These are phyloP conservation scores for Ceratina australensis DNA, from an alignment of 1,140 invertebrate genomes.

Conservation along the genomic window DNA sequence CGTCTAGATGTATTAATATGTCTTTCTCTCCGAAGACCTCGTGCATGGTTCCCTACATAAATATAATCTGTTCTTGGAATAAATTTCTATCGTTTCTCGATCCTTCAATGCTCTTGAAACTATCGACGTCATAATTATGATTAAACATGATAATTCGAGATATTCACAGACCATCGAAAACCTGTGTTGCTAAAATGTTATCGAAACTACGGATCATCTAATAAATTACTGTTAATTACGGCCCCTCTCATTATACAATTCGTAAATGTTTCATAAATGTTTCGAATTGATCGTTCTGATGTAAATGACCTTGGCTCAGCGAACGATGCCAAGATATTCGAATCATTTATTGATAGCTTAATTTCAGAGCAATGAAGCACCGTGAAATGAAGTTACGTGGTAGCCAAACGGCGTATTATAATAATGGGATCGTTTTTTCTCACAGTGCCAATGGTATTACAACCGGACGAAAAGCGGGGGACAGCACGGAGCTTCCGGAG, in stretches of 20 bases:
- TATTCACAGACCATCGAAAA: neutral
- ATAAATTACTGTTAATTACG: too few relatives aligned
- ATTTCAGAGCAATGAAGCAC: slow-evolving; percentile 34
- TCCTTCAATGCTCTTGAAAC: slow-evolving; percentile 32
- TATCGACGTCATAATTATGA: neutral
- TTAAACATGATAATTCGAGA: neutral
- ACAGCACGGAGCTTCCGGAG: slow-evolving; percentile 32
- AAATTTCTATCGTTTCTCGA: neutral
- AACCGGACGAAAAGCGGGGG: slow-evolving; percentile 37
- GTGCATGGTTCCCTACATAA: neutral
- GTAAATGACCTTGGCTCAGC: neutral
- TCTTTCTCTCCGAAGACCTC: slow-evolving; percentile 18
- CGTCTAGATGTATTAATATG: neutral
- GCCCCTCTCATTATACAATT: too few relatives aligned
- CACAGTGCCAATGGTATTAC: slow-evolving; percentile 26
- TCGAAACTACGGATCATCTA: neutral
- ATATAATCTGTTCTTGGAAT: neutral
- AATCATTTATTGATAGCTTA: neutral
- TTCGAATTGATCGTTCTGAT: neutral
- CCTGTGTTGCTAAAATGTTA: slow-evolving; percentile 8
- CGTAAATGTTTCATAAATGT: too few relatives aligned
- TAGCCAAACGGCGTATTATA: slow-evolving; percentile 14
- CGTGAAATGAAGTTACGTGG: slow-evolving; percentile 12
- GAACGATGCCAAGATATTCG: too few relatives aligned
- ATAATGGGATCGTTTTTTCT: slow-evolving; percentile 22